Base-by-base conservation (phyloP, 1,140 invertebrate genomes). In the Microplitis demolitor region DNA sequence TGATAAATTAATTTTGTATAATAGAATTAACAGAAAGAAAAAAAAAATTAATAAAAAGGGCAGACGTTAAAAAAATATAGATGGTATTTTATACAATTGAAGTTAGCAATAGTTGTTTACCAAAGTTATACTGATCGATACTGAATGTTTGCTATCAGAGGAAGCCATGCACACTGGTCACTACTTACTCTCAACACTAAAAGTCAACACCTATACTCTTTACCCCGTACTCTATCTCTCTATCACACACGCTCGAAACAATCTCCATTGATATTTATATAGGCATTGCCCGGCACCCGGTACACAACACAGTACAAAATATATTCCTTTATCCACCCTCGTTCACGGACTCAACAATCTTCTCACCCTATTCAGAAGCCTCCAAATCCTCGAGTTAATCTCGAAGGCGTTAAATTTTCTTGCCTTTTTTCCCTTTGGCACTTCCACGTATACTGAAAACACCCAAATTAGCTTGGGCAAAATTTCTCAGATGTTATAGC, bases 41-140 rank as follows among this genome's bases (percentile, higher is more conserved):
- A 24, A n/a, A n/a, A n/a, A n/a, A n/a, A n/a, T n/a, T n/a, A n/a
- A n/a, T n/a, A n/a, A n/a, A n/a, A n/a, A n/a, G n/a, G 39, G 34
- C 24, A 24, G 74, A 78, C 79, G 78, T 45, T 45, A 45, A 45
- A 45, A 39, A 45, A 45, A 45, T 45, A 45, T 8, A 45, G 39
- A 45, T 45, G 39, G 11, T 79, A 82, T 82, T 80, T 81, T 78
- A 75, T 78, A 80, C 82, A 81, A 84, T 82, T 80, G 80, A 80
- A 80, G 80, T 82, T 79, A 76, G 82, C 85, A 86, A 85, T 86
- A 85, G 84, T 86, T 86, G 85, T 87, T 87, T 86, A 86, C 85
- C 83, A 82, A 82, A 86, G 84, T 86, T 81, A 85, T 85, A 85
- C 85, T 85, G 85, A 86, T 87, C 85, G 85, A 87, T 87, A 86